Base-by-base conservation (phyloP, 2,888 invertebrate genomes). In the Tetropium fuscum region DNA sequence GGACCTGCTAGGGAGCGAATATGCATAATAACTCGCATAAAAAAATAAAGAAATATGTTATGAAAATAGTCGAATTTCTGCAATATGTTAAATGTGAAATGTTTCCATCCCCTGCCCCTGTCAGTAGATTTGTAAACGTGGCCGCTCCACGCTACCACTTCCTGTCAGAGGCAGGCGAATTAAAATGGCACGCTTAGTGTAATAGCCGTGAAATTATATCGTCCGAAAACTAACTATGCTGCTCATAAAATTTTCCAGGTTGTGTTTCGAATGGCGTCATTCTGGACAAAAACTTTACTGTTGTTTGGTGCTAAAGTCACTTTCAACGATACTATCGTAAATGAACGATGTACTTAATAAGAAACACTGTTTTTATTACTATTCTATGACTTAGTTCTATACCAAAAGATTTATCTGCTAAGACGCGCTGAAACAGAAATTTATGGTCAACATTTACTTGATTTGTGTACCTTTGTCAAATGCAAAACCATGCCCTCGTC, bases 191-290 rank as follows among this genome's bases (percentile, higher is more conserved):
- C 72, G 72, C 72, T 71, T 69, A 69, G 70, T 71, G 71, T 75
- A 76, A 76, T 73, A 71, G 74, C 75, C 75, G 74, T 76, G 75
- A 76, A 77, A 78, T 76, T 77, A 77, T 78, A 78, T 77, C 74
- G 76, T 74, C 74, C 72, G 77, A 77, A 75, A 78, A 76, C 69
- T 73, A 64, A 58, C 44, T 63, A 56, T 64, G 61, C 48, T 54
- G 18, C 51, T 38, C 51, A 19, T 51, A 51, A 40, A 51, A 51
- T 51, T 51, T 36, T 25, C 40, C 51, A 25, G 38, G 38, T 25
- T 27, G 40, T 51, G 51, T 13, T 38, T 7, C 40, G 51, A 51
- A 51, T 34, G 22, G 40, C 40, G 10, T 15, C 10, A 45, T 48
- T 32, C 27, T 40, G 22, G 19, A 25, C 27, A 49, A 59, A 53